These are phyloP conservation scores for Rhagonycha lutea DNA, from an alignment of 2,888 invertebrate genomes.

Conservation along the genomic window DNA sequence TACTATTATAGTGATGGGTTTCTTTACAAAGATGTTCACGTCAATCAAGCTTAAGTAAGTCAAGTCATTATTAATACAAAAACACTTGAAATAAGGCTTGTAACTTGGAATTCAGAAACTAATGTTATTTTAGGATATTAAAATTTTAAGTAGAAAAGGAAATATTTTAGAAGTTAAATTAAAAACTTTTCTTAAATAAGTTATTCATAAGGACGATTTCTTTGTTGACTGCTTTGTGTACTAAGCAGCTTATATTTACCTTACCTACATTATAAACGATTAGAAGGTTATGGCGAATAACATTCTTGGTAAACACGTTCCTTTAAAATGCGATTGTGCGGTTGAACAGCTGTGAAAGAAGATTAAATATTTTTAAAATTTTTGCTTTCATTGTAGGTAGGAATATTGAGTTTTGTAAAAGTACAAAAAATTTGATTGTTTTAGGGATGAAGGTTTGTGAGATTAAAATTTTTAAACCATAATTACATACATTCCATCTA, in stretches of 20 bases:
- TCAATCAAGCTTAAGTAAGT: neutral
- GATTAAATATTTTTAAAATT: conserved; percentile 18
- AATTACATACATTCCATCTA: no score
- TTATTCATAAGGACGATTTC: conserved; percentile 11
- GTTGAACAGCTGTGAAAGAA: conserved; percentile 28
- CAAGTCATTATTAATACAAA: neutral
- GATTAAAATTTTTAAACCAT: no score
- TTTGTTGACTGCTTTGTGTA: conserved; percentile 16
- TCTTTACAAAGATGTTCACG: neutral
- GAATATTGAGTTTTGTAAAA: neutral
- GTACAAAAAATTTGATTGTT: no score
- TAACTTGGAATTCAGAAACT: neutral
- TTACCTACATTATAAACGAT: conserved; percentile 27
- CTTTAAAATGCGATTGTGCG: conserved; percentile 32
- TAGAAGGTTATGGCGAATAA: conserved; percentile 32
- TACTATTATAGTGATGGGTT: neutral
- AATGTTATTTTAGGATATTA: neutral
- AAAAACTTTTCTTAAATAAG: neutral
- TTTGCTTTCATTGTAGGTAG: neutral
- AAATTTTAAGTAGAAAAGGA: neutral
- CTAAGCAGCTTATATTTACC: conserved; percentile 34
- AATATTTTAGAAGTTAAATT: neutral
- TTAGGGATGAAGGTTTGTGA: no score
- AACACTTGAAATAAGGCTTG: neutral
- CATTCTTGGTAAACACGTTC: conserved; percentile 38